Evolutionary conservation across 2,797 vertebrate genomes (phyloP).

Genomic region (Girardinus metallicus): DNA sequence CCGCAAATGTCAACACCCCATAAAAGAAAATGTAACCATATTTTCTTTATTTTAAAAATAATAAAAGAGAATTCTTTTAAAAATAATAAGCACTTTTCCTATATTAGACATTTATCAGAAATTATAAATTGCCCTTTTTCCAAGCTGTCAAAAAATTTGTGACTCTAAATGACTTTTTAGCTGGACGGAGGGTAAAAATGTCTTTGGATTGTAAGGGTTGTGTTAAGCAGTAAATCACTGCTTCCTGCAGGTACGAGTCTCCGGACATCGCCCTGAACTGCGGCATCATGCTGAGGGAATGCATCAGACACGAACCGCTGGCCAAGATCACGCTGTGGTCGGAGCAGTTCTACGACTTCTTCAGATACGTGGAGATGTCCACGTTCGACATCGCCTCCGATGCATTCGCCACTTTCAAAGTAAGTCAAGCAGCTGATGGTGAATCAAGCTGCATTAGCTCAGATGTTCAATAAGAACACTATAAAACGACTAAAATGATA

Average conservation of each 20-base stretch:
- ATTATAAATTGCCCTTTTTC: no score
- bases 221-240: neutral
- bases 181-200: no score
- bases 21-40: no score
- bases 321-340: conserved; percentile 96
- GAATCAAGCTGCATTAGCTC: neutral
- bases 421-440: conserved; percentile 61
- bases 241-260: conserved; percentile 88
- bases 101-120: no score
- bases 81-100: no score
- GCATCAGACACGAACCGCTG: conserved; percentile 95
- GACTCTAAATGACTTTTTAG: no score
- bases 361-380: conserved; percentile 99
- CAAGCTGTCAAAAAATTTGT: no score
- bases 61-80: no score
- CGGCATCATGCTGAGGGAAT: conserved; percentile 97
- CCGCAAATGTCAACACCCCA: no score
- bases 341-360: conserved; percentile 97
- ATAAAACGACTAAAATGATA: neutral
- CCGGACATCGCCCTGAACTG: conserved; percentile 97
- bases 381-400: conserved; percentile 98
- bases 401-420: conserved; percentile 98
- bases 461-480: neutral
- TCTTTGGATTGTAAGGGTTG: no score
- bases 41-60: no score